Conservation (phyloP, 2,888 invertebrate genomes). For the Sericinus montela region DNA sequence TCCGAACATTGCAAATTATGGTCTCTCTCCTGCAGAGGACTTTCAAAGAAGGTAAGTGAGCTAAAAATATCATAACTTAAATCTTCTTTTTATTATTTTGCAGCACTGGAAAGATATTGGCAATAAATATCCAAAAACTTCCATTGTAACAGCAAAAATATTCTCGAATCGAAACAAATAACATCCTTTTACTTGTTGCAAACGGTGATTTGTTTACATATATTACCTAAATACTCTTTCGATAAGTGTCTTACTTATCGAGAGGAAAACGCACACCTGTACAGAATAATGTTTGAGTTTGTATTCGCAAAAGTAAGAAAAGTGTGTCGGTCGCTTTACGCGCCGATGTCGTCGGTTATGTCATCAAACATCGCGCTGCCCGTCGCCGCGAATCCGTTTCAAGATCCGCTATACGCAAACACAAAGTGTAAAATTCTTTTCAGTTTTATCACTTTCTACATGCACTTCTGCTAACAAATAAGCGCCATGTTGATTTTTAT, state of each 20-base stretch:
- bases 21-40: too few relatives aligned
- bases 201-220: slow-evolving; percentile 5
- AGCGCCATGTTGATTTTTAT: slow-evolving; percentile 8
- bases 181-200: slow-evolving; percentile 1
- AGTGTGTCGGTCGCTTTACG: slow-evolving; percentile 49
- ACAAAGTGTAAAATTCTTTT: slow-evolving; percentile 41
- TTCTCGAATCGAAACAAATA: background rate
- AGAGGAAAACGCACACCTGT: slow-evolving; percentile 17
- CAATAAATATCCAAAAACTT: background rate
- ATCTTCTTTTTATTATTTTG: too few relatives aligned
- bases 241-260: slow-evolving; percentile 11
- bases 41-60: too few relatives aligned
- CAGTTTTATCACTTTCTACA: slow-evolving; percentile 29
- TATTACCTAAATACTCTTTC: slow-evolving; percentile 11
- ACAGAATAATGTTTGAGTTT: slow-evolving; percentile 40
- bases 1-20: too few relatives aligned
- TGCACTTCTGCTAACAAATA: slow-evolving; percentile 7
- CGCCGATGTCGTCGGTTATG: slow-evolving; percentile 51
- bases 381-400: slow-evolving; percentile 30
- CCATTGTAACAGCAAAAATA: background rate
- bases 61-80: too few relatives aligned
- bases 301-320: slow-evolving; percentile 43
- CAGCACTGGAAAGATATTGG: background rate
- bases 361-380: slow-evolving; percentile 33
- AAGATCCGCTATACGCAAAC: slow-evolving; percentile 46